Conservation (phyloP, 2,888 invertebrate species). For the Isotomurus palustris region DNA sequence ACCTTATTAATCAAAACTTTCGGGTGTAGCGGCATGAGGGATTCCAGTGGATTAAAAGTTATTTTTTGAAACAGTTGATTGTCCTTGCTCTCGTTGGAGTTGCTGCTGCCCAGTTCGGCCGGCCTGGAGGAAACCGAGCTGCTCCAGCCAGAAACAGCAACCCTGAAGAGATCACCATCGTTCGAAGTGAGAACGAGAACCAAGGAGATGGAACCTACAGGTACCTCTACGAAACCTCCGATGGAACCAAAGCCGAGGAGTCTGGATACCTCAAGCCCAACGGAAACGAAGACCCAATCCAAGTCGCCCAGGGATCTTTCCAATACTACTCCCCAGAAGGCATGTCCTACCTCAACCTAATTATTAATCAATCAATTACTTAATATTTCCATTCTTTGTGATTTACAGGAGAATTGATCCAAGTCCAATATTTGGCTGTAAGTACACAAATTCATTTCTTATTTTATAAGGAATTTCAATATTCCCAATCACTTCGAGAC, state of each 20-base stretch:
- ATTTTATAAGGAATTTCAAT: neutral
- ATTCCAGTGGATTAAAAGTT: conserved; percentile 3
- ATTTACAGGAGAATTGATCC: conserved; percentile 27
- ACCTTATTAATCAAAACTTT: neutral
- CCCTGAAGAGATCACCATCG: conserved; percentile 24
- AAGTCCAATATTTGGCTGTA: conserved; percentile 31
- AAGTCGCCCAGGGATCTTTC: conserved; percentile 37
- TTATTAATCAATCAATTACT: too few species aligned
- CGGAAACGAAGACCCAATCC: conserved; percentile 33
- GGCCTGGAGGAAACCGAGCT: conserved; percentile 9
- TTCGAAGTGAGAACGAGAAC: conserved; percentile 29
- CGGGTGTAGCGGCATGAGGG: neutral
- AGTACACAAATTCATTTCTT: neutral
- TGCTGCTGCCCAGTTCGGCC: conserved; percentile 27
- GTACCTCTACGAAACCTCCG: conserved; percentile 26
- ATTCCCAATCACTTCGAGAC: neutral
- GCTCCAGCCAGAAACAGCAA: conserved; percentile 4
- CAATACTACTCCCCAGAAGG: conserved; percentile 22
- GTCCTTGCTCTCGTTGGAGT: conserved; percentile 24
- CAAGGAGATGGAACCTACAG: conserved; percentile 31
- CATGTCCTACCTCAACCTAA: neutral
- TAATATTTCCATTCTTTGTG: neutral
- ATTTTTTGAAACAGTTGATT: conserved; percentile 16
- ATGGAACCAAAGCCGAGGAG: conserved; percentile 32
- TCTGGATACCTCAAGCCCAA: conserved; percentile 34